A percentile compares a stretch with the other conserved stretches of the same genome.
Evolutionary conservation across 1,140 invertebrate species (phyloP).

Genomic region (Chrysopa pallens): DNA sequence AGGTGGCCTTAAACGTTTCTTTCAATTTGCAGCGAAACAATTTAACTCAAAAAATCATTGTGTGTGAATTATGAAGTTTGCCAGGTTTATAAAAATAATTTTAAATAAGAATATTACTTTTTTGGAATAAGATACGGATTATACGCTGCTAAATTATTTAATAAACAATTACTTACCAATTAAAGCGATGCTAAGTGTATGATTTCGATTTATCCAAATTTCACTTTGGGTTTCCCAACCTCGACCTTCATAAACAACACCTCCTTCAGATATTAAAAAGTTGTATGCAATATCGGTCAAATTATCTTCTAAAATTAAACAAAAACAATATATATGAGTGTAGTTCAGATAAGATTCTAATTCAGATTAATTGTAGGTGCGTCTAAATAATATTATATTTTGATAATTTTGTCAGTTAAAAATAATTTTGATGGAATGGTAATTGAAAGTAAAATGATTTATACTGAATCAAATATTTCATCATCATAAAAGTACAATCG

Average conservation of each 20-base stretch:
- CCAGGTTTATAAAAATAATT: too few relatives aligned
- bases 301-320: neutral
- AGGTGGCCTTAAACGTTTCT: too few relatives aligned
- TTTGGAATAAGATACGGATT: too few relatives aligned
- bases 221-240: conserved; percentile 2
- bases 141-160: too few relatives aligned
- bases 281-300: conserved; percentile 5
- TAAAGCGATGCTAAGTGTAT: neutral
- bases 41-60: too few relatives aligned
- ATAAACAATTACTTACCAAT: neutral
- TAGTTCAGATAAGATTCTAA: neutral
- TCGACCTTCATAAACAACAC: conserved; percentile 5
- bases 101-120: too few relatives aligned
- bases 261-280: conserved; percentile 4
- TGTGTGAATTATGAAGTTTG: too few relatives aligned
- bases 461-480: too few relatives aligned
- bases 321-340: neutral
- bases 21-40: too few relatives aligned
- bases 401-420: neutral
- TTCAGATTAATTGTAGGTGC: neutral
- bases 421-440: conserved; percentile 1
- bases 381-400: neutral
- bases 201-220: neutral
- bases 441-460: neutral
- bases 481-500: too few relatives aligned